phyloP scores from a whole-genome alignment of 2,113 vertebrate genomes.

The Rhinopomastus cyanomelas region DNA sequence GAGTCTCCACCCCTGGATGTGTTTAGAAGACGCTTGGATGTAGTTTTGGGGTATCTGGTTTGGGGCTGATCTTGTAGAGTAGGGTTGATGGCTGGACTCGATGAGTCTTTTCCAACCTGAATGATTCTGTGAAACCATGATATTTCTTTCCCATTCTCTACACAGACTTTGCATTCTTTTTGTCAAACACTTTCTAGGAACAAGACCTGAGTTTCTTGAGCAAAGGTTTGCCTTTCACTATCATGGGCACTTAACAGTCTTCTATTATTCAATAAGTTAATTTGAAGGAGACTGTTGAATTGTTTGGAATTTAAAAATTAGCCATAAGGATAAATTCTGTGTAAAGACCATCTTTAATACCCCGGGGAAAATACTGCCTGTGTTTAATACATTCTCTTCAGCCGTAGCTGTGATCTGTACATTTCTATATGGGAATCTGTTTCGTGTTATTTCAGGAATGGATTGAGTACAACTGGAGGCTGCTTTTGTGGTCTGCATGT shows the following conservation, averaged over 20 bases:
- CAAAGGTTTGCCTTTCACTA: neutral
- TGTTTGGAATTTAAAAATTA: neutral
- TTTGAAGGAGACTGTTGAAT: neutral
- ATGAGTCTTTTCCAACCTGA: too few relatives aligned
- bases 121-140: neutral
- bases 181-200: constrained; percentile 19
- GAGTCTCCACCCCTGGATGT: too few relatives aligned
- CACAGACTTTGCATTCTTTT: constrained; percentile 20
- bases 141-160: neutral
- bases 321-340: neutral
- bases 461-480: neutral
- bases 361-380: neutral
- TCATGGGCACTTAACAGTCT: neutral
- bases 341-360: neutral
- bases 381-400: neutral
- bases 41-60: too few relatives aligned
- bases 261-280: constrained; percentile 23
- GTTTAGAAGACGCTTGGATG: too few relatives aligned
- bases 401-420: neutral
- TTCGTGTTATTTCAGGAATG: neutral
- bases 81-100: too few relatives aligned
- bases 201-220: neutral
- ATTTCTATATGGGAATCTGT: neutral
- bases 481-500: neutral
- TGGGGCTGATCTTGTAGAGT: too few relatives aligned